Percentiles rank a stretch among this genome's conserved stretches.
Conservation (phyloP, 64 coral and sea anemone genomes). For the Dendronephthya gigantea region DNA sequence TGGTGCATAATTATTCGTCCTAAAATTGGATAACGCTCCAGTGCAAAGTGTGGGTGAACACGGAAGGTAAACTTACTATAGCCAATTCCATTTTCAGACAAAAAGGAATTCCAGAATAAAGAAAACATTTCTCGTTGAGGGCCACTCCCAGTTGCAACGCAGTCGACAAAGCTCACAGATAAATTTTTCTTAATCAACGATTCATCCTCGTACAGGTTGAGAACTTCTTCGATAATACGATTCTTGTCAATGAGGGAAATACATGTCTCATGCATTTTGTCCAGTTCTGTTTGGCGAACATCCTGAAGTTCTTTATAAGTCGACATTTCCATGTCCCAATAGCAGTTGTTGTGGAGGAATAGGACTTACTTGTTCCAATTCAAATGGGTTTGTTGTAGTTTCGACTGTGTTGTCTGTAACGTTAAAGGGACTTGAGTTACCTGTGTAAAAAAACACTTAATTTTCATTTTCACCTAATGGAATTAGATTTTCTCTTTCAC, state of each 20-base stretch:
- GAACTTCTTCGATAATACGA: neutral
- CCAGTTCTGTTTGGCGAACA: neutral
- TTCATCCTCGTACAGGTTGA: neutral
- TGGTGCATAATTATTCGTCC: neutral
- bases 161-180: neutral
- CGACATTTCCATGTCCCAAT: neutral
- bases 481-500: neutral
- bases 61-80: conserved; percentile 7
- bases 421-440: no score
- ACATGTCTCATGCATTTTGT: neutral
- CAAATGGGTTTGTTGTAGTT: neutral
- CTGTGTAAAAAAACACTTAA: neutral
- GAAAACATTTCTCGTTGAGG: neutral
- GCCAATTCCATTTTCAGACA: neutral
- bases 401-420: no score
- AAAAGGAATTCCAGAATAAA: neutral
- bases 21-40: neutral
- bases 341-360: neutral
- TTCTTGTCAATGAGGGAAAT: neutral
- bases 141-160: neutral
- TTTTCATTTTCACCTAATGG: neutral
- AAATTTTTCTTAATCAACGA: neutral
- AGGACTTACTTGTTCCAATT: neutral
- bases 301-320: neutral
- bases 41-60: neutral